Conservation (phyloP, 1,140 invertebrate genomes). For the Zaprionus inermis region DNA sequence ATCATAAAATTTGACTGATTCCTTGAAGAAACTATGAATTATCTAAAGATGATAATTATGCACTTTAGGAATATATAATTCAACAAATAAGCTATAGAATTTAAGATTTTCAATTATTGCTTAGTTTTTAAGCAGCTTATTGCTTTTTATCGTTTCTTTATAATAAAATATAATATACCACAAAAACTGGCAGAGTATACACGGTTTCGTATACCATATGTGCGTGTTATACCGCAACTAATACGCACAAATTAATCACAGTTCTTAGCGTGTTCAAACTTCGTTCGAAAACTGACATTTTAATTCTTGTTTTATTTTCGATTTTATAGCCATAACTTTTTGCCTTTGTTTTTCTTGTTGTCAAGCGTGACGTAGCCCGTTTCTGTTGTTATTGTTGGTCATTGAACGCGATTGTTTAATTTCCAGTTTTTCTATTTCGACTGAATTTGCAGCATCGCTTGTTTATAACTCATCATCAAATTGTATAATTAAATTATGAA, state of each 20-base stretch:
- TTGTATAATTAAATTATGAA: constrained; percentile 46
- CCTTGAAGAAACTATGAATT: too few relatives aligned
- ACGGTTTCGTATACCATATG: neutral
- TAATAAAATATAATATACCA: too few relatives aligned
- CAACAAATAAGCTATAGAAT: too few relatives aligned
- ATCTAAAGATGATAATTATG: too few relatives aligned
- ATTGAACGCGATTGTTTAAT: constrained; percentile 71
- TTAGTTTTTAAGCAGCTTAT: too few relatives aligned
- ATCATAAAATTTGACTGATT: too few relatives aligned
- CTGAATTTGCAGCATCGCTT: constrained; percentile 2
- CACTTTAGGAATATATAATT: too few relatives aligned
- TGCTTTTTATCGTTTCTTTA: too few relatives aligned
- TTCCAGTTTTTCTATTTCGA: constrained; percentile 47
- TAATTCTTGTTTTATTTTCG: constrained; percentile 40
- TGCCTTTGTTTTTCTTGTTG: constrained; percentile 44
- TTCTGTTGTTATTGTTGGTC: constrained; percentile 56
- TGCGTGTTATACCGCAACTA: neutral
- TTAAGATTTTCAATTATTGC: too few relatives aligned
- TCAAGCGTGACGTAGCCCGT: constrained; percentile 53
- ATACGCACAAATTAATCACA: neutral
- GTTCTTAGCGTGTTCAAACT: neutral
- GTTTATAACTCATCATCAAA: constrained; percentile 47
- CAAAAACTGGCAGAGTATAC: neutral
- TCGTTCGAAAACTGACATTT: constrained; percentile 6
- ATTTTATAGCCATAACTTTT: constrained; percentile 31